Conservation (phyloP, 2,888 invertebrate species). For the Pocota personata region DNA sequence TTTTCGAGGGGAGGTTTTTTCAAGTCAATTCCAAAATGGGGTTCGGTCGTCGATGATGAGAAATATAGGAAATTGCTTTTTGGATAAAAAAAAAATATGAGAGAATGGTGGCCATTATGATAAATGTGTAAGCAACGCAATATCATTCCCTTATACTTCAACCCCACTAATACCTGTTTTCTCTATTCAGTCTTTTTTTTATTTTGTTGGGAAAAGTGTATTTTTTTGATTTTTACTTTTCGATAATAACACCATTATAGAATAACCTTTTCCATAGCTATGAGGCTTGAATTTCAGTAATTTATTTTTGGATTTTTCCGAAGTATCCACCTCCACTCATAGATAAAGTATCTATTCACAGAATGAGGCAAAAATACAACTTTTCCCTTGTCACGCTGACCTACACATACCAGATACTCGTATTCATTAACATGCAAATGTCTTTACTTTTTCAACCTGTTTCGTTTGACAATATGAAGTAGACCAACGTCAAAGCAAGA, state of each 20-base stretch:
- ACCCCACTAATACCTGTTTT: slow-evolving; percentile 9
- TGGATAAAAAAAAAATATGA: slow-evolving; percentile 12
- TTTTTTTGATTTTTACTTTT: slow-evolving; percentile 48
- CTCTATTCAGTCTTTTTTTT: not conserved
- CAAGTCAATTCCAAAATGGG: slow-evolving; percentile 20
- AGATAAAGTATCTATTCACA: slow-evolving; percentile 24
- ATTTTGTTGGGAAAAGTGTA: slow-evolving; percentile 4
- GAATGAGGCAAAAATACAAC: not conserved
- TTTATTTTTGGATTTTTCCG: slow-evolving; percentile 24
- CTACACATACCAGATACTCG: slow-evolving; percentile 35
- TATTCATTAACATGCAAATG: slow-evolving; percentile 48
- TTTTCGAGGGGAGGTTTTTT: not conserved
- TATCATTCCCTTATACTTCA: slow-evolving; percentile 11
- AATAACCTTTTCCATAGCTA: slow-evolving; percentile 35
- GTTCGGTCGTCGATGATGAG: slow-evolving; percentile 48
- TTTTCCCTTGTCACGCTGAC: slow-evolving; percentile 36
- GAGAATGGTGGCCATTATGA: slow-evolving; percentile 60
- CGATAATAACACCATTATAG: slow-evolving; percentile 48
- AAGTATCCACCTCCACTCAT: not conserved
- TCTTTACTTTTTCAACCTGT: slow-evolving; percentile 18
- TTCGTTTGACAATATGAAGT: slow-evolving; percentile 26
- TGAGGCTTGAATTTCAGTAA: slow-evolving; percentile 13
- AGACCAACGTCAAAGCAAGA: slow-evolving; percentile 37
- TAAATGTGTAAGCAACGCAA: slow-evolving; percentile 35
- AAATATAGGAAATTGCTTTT: slow-evolving; percentile 72